Conservation (phyloP, 2,797 vertebrate genomes). For the Eremophila alpestris region DNA sequence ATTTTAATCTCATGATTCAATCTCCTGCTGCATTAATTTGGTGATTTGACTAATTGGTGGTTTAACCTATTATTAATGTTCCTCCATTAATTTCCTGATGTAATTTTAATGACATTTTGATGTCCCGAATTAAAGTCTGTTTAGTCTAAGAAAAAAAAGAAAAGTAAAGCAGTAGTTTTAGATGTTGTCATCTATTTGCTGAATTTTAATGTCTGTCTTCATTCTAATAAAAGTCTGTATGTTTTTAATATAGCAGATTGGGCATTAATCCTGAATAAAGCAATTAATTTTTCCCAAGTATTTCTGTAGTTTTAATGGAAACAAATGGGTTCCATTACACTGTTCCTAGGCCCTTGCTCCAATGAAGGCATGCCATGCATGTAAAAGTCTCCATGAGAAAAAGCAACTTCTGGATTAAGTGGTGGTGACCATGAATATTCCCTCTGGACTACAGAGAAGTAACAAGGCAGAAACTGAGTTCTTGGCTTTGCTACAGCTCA, state of each 20-base stretch:
- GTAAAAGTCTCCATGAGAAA: background rate
- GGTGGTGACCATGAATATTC: background rate
- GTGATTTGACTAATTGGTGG: constrained; percentile 59
- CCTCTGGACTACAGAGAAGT: background rate
- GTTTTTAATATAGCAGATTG: background rate
- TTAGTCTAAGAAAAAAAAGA: background rate
- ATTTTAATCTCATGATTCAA: constrained; percentile 61
- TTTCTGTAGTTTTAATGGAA: background rate
- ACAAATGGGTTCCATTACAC: background rate
- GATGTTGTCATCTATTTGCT: background rate
- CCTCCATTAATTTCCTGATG: constrained; percentile 54
- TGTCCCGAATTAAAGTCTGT: constrained; percentile 46
- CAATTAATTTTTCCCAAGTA: background rate
- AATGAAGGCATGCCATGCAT: background rate
- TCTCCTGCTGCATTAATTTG: constrained; percentile 65
- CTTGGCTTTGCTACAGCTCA: background rate
- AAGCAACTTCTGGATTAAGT: background rate
- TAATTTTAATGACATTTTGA: constrained; percentile 52
- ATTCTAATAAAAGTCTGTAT: background rate
- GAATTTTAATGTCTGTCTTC: background rate
- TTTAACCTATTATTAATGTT: constrained; percentile 65
- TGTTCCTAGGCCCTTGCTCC: background rate
- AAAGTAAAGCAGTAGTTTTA: background rate
- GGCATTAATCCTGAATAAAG: background rate
- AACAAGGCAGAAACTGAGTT: background rate